Evolutionary conservation across 2,113 vertebrate genomes (phyloP).

Genomic region (Accipiter cooperii): DNA sequence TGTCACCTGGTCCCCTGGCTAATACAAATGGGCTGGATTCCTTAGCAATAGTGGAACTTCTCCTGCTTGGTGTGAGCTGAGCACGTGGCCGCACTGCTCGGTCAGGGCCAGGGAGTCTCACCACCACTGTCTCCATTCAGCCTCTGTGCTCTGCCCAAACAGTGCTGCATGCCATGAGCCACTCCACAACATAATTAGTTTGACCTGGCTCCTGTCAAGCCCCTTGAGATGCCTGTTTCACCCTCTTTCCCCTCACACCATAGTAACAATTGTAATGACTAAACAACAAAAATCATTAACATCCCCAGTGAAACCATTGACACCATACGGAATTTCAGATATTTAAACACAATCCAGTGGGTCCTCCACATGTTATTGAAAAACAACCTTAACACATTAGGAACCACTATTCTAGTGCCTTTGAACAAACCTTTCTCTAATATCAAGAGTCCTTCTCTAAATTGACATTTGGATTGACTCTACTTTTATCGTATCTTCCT

Average conservation of each 20-base stretch:
- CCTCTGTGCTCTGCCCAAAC: neutral
- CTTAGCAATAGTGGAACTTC: neutral
- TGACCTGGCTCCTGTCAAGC: neutral
- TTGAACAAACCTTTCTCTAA: neutral
- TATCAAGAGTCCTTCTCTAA: neutral
- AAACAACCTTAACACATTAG: neutral
- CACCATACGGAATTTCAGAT: neutral
- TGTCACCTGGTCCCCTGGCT: neutral
- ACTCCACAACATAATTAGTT: neutral
- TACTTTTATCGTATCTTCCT: neutral
- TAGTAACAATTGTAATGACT: neutral
- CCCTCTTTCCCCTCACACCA: neutral
- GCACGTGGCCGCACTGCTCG: accelerated
- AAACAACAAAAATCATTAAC: neutral
- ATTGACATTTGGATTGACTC: neutral
- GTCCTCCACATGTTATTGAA: neutral
- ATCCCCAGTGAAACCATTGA: neutral
- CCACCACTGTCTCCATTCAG: accelerated
- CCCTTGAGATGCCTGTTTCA: neutral
- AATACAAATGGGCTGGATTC: neutral
- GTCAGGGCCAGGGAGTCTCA: neutral
- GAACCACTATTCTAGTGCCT: neutral
- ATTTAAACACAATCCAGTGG: neutral
- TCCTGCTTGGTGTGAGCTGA: neutral
- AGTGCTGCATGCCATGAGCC: accelerated